These are phyloP conservation scores for Octonoba sinensis DNA, from an alignment of 2,888 invertebrate genomes.

Conservation along the genomic window DNA sequence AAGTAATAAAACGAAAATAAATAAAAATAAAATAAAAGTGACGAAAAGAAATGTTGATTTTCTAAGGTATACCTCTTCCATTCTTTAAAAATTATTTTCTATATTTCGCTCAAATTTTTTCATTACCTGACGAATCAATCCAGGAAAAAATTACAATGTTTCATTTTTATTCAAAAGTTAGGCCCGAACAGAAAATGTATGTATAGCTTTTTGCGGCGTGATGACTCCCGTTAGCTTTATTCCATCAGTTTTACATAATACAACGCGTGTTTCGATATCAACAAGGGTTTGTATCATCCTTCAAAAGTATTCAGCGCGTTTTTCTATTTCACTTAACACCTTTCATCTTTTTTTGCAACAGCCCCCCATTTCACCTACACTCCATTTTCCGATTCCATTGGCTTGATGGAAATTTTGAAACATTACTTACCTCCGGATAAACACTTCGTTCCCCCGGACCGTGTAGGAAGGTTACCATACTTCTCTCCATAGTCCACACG, in stretches of 20 bases:
- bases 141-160: conserved; percentile 24
- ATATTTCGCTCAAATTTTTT: no score
- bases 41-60: no score
- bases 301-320: conserved; percentile 52
- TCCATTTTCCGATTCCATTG: conserved; percentile 59
- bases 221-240: conserved; percentile 44
- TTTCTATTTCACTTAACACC: conserved; percentile 62
- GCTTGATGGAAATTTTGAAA: conserved; percentile 61
- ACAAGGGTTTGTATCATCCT: conserved; percentile 56
- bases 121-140: not conserved
- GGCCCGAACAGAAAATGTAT: conserved; percentile 30
- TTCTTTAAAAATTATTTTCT: no score
- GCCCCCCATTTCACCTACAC: conserved; percentile 46
- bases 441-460: conserved; percentile 19
- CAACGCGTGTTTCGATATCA: conserved; percentile 59
- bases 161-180: conserved; percentile 51
- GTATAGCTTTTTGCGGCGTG: conserved; percentile 38
- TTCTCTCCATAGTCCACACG: no score
- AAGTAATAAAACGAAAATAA: no score
- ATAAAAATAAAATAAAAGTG: no score
- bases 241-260: conserved; percentile 62
- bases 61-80: no score
- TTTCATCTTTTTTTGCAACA: conserved; percentile 9
- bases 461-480: conserved; percentile 21
- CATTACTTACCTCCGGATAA: conserved; percentile 61